phyloP scores from a whole-genome alignment of 2,797 vertebrate genomes.

The Tokudaia muenninki region DNA sequence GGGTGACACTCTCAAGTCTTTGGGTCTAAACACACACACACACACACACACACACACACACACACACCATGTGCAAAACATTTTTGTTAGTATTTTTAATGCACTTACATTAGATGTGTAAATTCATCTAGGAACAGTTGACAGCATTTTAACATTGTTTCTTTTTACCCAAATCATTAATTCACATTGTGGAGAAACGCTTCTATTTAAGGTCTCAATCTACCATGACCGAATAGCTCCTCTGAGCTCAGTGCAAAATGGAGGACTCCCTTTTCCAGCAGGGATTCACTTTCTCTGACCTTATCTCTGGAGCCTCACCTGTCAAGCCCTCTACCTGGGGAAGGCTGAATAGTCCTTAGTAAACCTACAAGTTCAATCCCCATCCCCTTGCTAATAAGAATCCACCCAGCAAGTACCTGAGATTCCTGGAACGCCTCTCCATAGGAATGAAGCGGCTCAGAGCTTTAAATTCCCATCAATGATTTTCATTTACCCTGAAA shows the following conservation, averaged over 20 bases:
- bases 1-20: not conserved
- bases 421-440: not conserved
- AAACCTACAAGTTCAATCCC: not conserved
- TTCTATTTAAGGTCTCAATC: not conserved
- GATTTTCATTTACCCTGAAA: not conserved
- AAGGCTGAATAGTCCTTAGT: not conserved
- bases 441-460: not conserved
- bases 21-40: no score
- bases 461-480: not conserved
- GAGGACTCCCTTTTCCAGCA: not conserved
- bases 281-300: not conserved
- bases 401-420: not conserved
- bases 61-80: not conserved
- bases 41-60: no score
- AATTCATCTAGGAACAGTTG: constrained; percentile 17
- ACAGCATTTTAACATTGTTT: not conserved
- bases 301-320: not conserved
- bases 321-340: not conserved
- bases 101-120: constrained; percentile 26
- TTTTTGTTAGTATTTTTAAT: constrained; percentile 41
- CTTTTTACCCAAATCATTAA: constrained; percentile 37
- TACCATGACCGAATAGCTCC: not conserved
- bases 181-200: not conserved
- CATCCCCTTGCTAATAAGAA: not conserved
- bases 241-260: not conserved